Evolutionary conservation across 92 coral and sea anemone species (phyloP).

Genomic region (Diadumene lineata): DNA sequence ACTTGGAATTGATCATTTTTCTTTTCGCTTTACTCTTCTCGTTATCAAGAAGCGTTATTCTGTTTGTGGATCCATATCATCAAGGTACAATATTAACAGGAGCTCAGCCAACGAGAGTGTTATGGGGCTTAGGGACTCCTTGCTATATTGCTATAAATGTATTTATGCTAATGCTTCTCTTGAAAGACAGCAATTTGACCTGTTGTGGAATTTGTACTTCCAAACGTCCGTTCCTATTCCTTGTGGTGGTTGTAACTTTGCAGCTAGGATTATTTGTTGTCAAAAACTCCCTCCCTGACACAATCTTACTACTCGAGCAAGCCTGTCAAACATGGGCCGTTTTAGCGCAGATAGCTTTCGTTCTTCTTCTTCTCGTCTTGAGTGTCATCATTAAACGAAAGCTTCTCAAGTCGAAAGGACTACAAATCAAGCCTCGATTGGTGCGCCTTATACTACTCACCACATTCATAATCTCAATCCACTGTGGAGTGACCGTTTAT

Average conservation of each 20-base stretch:
- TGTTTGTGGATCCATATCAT: conserved; percentile 40
- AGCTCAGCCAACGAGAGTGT: conserved; percentile 28
- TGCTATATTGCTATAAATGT: conserved; percentile 11
- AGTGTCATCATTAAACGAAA: neutral
- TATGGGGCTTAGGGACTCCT: conserved; percentile 31
- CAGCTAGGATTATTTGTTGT: neutral
- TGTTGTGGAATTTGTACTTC: neutral
- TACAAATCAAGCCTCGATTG: neutral
- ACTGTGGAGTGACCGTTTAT: conserved; percentile 1
- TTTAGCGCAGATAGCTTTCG: neutral
- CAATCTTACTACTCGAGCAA: conserved; percentile 1
- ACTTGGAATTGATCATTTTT: neutral
- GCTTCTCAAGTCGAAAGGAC: neutral
- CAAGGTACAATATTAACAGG: conserved; percentile 33
- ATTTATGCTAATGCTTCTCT: conserved; percentile 1
- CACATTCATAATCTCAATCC: neutral
- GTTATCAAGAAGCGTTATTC: conserved; percentile 22
- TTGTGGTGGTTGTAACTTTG: neutral
- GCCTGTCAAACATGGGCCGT: neutral
- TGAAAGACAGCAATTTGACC: neutral
- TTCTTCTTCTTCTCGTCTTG: neutral
- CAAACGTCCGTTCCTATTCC: neutral
- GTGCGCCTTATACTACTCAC: neutral
- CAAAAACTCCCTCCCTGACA: neutral
- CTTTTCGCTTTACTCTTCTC: conserved; percentile 1